Base-by-base conservation (phyloP, 1,140 invertebrate genomes). In the Agrypnia vestita region DNA sequence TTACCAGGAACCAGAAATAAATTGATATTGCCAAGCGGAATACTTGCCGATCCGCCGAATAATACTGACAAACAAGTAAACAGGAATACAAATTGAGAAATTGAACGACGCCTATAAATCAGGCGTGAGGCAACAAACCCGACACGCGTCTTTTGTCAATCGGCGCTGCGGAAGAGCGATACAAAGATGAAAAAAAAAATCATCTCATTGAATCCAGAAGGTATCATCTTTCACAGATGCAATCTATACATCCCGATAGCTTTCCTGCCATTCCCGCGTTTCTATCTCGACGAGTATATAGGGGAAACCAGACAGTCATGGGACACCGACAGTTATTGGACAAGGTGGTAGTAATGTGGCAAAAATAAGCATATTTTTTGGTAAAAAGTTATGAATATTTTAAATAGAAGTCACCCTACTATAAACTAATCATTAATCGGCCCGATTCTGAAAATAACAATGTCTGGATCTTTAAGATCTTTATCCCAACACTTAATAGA, bases 201-300 rank as follows among this genome's bases (percentile, higher is more conserved):
- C 10, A 64, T 64, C 35, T 64, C 61, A 64, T 64, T 64, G 61
- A 64, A 64, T 64, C 35, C 61, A 64, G 25, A 64, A 43, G 13
- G 61, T 13, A 64, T 64, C 61, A 64, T 64, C 61, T 64, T 64
- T 43, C 61, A 62, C 59, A 62, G 59, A 21, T 62, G 59, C 59
- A 62, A 62, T 62, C 59, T 62, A 15, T 17, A 64, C 61, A 59
- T 59, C 21, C 15, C 55, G 11, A 59, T 15, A 10, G 12, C 17
- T 59, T 59, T 21, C 21, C 55, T 19, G 55, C 4, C 17, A 6
- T 17, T 56, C n/a, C 7, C 51, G 9, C 55, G 15, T 59, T 59
- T 59, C 17, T 21, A 9, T 15, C 55, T 21, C 55, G 55, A 12
- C 3, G 55, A 13, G 15, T 59, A 59, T 15, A 59, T n/a, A n/a